Evolutionary conservation across 2,797 vertebrate genomes (phyloP), one percentile per base, ranked within the genome.

Genomic region (Xenopus petersii): DNA sequence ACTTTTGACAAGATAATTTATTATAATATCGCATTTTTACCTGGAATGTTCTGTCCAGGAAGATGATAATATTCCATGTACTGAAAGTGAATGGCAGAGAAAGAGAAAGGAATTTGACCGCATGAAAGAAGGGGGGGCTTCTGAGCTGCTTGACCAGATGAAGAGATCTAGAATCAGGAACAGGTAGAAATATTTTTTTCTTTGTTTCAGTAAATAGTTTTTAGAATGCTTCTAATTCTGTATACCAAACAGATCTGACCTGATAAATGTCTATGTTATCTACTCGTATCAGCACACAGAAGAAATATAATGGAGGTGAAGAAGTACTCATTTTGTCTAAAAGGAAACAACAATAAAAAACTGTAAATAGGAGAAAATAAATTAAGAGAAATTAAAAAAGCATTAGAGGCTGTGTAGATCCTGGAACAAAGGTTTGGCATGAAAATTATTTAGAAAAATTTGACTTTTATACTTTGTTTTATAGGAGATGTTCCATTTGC

Each of bases 11-110:
- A 6, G 15, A 3, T 64, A 5, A 64, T 51, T 51, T 5, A 10
- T 5, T 15, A 17, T 24, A 42, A 6, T 49, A 68, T 82, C 75
- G 74, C 67, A 61, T 17, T 4, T 51, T 84, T 92, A 98, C 97
- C 96, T 87, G 93, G 88, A 83, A 95, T 89, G 75, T 87, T 88
- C 47, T 93, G 88, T 83, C 93, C 94, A 85, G 98, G 94, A 12
- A 96, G 94, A 78, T 95, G 95, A 89, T 98, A 99, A 87, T 98
- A 99, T 66, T 99, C 98, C 0, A 95, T 98, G 83, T 98, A 98
- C 80, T 99, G 95, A 74, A 98, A 87, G 70, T 99, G 94, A 84
- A 99, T 90, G 75, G 95, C 95, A 77, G 97, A 95, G 92, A 66
- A 96, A 85, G 74, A 76, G 89, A 74, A 93, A 85, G 71, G 87